These are phyloP conservation scores for Copidosoma aretas DNA, from an alignment of 2,888 invertebrate genomes.

Conservation along the genomic window DNA sequence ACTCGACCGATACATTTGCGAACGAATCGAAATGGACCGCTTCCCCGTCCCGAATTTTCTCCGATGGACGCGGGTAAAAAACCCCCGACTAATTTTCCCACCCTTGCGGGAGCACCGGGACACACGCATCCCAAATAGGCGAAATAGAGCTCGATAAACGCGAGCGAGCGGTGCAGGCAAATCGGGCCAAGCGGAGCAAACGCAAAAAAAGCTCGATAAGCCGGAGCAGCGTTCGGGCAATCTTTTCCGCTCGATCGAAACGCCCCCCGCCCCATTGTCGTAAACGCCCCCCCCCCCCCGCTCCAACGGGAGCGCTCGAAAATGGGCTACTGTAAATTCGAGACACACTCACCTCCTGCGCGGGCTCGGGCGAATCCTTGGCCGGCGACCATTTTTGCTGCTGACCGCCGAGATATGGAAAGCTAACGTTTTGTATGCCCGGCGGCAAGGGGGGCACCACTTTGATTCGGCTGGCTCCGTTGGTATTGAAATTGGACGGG, in stretches of 20 bases:
- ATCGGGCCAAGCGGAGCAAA: not conserved
- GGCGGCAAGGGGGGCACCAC: not conserved
- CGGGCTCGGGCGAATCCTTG: too few species aligned
- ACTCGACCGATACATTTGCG: too few species aligned
- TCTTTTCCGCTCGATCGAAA: not conserved
- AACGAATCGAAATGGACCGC: too few species aligned
- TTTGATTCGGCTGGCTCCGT: conserved; percentile 14
- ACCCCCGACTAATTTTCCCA: too few species aligned
- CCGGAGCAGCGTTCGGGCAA: not conserved
- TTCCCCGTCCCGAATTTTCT: too few species aligned
- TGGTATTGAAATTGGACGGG: conserved; percentile 31
- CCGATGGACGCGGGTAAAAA: too few species aligned
- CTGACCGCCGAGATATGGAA: not conserved
- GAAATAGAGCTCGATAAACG: not conserved
- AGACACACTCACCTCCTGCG: not conserved
- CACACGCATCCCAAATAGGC: too few species aligned
- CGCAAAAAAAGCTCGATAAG: not conserved
- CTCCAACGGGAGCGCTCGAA: not conserved
- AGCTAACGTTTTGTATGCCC: not conserved
- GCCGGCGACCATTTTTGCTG: too few species aligned
- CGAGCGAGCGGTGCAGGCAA: not conserved
- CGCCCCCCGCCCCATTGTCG: conserved; percentile 12
- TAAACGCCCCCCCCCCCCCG: conserved; percentile 9
- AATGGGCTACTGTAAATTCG: not conserved
- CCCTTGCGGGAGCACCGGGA: too few species aligned